Evolutionary conservation across 1,140 invertebrate species (phyloP).

Genomic region (Danaus plexippus): DNA sequence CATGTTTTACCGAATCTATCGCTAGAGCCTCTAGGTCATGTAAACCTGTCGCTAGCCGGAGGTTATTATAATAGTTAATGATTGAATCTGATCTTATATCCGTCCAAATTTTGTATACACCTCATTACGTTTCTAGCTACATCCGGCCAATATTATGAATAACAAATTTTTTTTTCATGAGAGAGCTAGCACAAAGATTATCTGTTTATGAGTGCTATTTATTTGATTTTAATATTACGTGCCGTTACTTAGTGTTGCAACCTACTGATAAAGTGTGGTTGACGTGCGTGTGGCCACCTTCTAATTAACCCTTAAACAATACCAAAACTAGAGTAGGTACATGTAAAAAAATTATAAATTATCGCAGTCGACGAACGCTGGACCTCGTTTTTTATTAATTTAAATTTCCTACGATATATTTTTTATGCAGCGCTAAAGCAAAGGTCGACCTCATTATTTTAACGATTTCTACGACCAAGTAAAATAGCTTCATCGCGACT

Average conservation of each 20-base stretch:
- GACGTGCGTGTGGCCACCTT: slow-evolving; percentile 54
- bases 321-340: slow-evolving; percentile 25
- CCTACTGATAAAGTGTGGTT: slow-evolving; percentile 64
- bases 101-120: slow-evolving; percentile 16
- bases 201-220: slow-evolving; percentile 39
- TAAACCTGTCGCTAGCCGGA: no score
- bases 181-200: slow-evolving; percentile 39
- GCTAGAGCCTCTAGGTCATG: no score
- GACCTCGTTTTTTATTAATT: slow-evolving; percentile 30
- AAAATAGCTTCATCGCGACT: slow-evolving; percentile 9
- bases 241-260: slow-evolving; percentile 34
- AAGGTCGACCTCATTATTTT: slow-evolving; percentile 51
- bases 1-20: no score
- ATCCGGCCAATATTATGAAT: slow-evolving; percentile 31
- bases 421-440: slow-evolving; percentile 30
- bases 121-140: slow-evolving; percentile 33
- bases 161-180: slow-evolving; percentile 26
- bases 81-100: no score
- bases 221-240: slow-evolving; percentile 40
- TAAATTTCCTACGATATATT: slow-evolving; percentile 27
- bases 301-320: slow-evolving; percentile 51
- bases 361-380: slow-evolving; percentile 40
- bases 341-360: slow-evolving; percentile 25
- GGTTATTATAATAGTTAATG: no score
- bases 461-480: slow-evolving; percentile 30